Conservation (phyloP, 2,888 invertebrate genomes). For the Rhodophaea formosa region DNA sequence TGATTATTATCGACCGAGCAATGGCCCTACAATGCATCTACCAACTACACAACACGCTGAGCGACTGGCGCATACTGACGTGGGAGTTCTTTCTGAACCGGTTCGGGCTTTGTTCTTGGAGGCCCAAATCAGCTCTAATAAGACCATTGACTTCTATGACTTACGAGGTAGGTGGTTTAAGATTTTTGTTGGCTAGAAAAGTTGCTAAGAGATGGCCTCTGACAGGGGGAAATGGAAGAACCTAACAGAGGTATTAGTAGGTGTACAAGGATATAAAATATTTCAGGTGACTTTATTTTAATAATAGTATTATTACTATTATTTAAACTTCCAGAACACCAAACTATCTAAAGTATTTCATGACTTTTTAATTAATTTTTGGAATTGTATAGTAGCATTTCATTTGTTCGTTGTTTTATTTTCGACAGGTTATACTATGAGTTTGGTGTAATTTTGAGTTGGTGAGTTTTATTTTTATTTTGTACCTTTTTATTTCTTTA, state of each 20-base stretch:
- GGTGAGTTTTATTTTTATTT: conserved; percentile 25
- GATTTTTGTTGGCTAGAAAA: too few species aligned
- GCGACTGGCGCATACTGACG: conserved; percentile 92
- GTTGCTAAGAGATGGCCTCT: too few species aligned
- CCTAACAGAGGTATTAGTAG: too few species aligned
- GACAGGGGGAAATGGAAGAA: too few species aligned
- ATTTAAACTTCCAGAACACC: too few species aligned
- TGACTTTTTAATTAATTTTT: too few species aligned
- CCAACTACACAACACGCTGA: conserved; percentile 95
- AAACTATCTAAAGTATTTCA: too few species aligned
- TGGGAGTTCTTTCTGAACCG: conserved; percentile 98
- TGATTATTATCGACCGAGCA: conserved; percentile 97
- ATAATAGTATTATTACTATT: too few species aligned
- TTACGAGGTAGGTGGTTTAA: conserved; percentile 88
- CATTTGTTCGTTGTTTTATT: conserved; percentile 14
- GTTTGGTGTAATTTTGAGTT: conserved; percentile 21
- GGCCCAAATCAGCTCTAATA: conserved; percentile 95
- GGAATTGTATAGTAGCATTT: too few species aligned
- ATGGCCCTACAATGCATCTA: conserved; percentile 97
- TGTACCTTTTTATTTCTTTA: neutral
- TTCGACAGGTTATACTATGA: conserved; percentile 20
- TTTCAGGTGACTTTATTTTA: too few species aligned
- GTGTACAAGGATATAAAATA: too few species aligned
- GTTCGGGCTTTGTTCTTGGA: conserved; percentile 96
- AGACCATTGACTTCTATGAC: conserved; percentile 90